Evolutionary conservation across 2,113 vertebrate genomes (phyloP), one percentile per base, ranked within the genome.

Genomic region (Plectropomus leopardus): DNA sequence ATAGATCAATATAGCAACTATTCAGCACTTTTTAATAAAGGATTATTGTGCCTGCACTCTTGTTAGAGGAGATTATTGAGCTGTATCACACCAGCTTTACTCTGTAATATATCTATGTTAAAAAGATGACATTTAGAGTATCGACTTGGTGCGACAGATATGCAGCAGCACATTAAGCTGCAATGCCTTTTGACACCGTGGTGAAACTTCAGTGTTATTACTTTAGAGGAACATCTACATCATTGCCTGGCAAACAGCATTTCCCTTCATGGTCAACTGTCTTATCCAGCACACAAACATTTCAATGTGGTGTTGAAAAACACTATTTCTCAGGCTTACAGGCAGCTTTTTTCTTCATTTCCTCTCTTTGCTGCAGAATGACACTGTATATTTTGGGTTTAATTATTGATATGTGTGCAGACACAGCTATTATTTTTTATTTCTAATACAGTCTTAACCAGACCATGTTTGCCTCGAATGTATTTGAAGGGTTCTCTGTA

Each of bases 1-100:
- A 84, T 71, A 21, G 61, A 87, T 89, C 78, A 82, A 89, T 89
- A 54, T 72, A 24, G 42, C 53, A 42, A n/a, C 72, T 57, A 61
- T 66, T 79, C 73, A 84, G 76, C 84, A 47, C 19, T 64, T 79
- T 84, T 76, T 75, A 87, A 80, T 83, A 55, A 77, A 72, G 48
- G 60, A 70, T 77, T 69, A 68, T 66, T 72, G 28, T 76, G 26
- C 36, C 53, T 1, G 0, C 26, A 24, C n/a, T 81, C 66, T 85
- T 68, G 60, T 86, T 82, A 68, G 50, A 50, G 55, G 13, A 45
- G 47, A 13, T 50, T 72, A 76, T 55, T 85, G 67, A 85, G 59
- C 48, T 44, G 47, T 17, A 50, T 65, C 50, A 48, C 47, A 11
- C 6, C 30, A 9, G 53, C 78, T 50, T 78, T 68, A 72, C 21